Conservation (phyloP, 1,140 invertebrate species). For the Venustaconcha ellipsiformis region DNA sequence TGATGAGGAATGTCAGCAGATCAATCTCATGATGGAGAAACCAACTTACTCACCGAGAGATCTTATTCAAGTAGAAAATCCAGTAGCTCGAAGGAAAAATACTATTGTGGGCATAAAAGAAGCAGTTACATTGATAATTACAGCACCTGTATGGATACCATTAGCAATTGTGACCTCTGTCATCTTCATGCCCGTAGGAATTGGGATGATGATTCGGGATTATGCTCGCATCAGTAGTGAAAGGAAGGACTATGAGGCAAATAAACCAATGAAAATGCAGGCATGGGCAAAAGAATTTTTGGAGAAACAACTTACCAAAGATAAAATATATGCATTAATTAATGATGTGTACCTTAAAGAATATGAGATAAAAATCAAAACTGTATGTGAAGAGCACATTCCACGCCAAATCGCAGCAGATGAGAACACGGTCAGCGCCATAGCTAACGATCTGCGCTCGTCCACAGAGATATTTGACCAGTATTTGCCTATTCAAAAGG, state of each 20-base stretch:
- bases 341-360: slow-evolving; percentile 28
- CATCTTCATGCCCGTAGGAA: slow-evolving; percentile 34
- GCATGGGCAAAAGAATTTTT: slow-evolving; percentile 28
- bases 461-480: slow-evolving; percentile 25
- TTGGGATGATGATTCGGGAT: slow-evolving; percentile 36
- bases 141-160: slow-evolving; percentile 41
- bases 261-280: slow-evolving; percentile 32
- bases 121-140: slow-evolving; percentile 34
- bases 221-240: slow-evolving; percentile 10
- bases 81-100: neutral
- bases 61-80: neutral
- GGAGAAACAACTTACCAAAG: slow-evolving; percentile 12
- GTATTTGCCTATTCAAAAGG: slow-evolving; percentile 27
- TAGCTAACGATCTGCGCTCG: slow-evolving; percentile 31
- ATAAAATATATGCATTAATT: slow-evolving; percentile 21
- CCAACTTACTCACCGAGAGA: slow-evolving; percentile 5
- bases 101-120: slow-evolving; percentile 38
- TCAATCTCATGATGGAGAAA: slow-evolving; percentile 27
- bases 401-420: slow-evolving; percentile 40
- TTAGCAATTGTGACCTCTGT: slow-evolving; percentile 32
- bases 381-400: slow-evolving; percentile 36
- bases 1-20: slow-evolving; percentile 23
- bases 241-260: slow-evolving; percentile 12
- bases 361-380: slow-evolving; percentile 28
- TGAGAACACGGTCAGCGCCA: slow-evolving; percentile 25